Evolutionary conservation across 2,888 invertebrate genomes (phyloP).

Genomic region (Axea sp.): DNA sequence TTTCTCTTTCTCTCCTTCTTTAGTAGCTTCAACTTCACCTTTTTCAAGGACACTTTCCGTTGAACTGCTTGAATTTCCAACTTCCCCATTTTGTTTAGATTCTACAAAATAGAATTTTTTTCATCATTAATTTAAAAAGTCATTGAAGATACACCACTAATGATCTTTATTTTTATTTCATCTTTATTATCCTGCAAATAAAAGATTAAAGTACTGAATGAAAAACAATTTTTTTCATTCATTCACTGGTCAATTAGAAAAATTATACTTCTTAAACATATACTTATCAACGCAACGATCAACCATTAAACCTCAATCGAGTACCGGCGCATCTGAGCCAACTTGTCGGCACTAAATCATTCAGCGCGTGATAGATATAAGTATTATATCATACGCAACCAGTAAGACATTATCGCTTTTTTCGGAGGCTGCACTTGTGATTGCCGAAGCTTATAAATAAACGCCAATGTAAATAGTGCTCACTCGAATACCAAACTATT

Average conservation of each 20-base stretch:
- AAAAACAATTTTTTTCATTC: no score
- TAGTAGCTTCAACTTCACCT: slow-evolving; percentile 79
- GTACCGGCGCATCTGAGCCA: no score
- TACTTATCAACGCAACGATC: no score
- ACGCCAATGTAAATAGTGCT: slow-evolving; percentile 77
- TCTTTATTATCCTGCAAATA: no score
- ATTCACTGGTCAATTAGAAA: no score
- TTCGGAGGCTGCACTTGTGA: slow-evolving; percentile 69
- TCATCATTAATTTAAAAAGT: no score
- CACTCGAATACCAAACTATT: slow-evolving; percentile 77
- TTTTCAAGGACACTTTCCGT: slow-evolving; percentile 78
- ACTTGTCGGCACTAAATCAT: slow-evolving; percentile 10
- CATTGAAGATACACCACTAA: no score
- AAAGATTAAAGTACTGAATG: no score
- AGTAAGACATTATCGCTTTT: slow-evolving; percentile 41
- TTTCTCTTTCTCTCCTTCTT: slow-evolving; percentile 77
- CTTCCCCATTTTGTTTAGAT: slow-evolving; percentile 68
- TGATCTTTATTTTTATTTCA: no score
- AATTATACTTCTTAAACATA: no score
- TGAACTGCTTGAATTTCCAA: slow-evolving; percentile 68
- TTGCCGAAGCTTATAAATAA: slow-evolving; percentile 76
- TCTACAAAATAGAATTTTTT: slow-evolving; percentile 16
- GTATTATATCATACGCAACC: slow-evolving; percentile 38
- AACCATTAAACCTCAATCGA: background rate
- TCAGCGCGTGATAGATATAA: slow-evolving; percentile 9